These are phyloP conservation scores for Tanypteryx hageni DNA, from an alignment of 2,888 invertebrate species.

Conservation along the genomic window DNA sequence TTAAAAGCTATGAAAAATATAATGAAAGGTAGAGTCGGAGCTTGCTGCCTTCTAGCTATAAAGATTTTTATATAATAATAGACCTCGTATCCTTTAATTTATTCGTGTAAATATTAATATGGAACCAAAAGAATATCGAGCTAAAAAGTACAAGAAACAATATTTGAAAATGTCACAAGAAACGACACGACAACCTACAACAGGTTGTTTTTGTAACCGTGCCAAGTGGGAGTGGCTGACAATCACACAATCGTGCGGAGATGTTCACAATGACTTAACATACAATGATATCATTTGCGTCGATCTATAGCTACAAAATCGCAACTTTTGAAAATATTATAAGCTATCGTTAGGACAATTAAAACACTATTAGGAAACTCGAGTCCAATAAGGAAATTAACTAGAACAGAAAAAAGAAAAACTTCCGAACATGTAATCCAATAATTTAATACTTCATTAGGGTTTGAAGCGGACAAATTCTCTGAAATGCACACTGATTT, in stretches of 20 bases:
- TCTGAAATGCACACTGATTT: no score
- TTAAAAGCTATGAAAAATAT: neutral
- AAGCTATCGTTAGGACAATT: no score
- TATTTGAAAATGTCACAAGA: conserved; percentile 31
- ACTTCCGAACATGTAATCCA: no score
- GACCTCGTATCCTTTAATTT: neutral
- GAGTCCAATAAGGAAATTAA: no score
- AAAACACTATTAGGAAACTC: no score
- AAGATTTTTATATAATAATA: neutral
- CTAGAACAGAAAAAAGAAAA: no score
- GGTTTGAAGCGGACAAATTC: no score
- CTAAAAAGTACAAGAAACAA: neutral
- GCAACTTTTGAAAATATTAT: no score
- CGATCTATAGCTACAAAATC: no score
- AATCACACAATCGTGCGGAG: neutral
- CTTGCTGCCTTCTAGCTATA: neutral
- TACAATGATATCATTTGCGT: no score
- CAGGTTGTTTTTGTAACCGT: conserved; percentile 60
- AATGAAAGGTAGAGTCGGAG: neutral
- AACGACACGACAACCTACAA: conserved; percentile 55
- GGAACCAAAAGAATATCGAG: neutral
- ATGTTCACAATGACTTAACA: neutral
- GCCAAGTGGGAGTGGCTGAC: conserved; percentile 61
- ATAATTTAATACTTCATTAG: no score
- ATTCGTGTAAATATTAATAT: neutral